Percentiles rank a stretch among this genome's conserved stretches.
phyloP scores from a whole-genome alignment of 2,888 invertebrate genomes.

The Sycophila texana region DNA sequence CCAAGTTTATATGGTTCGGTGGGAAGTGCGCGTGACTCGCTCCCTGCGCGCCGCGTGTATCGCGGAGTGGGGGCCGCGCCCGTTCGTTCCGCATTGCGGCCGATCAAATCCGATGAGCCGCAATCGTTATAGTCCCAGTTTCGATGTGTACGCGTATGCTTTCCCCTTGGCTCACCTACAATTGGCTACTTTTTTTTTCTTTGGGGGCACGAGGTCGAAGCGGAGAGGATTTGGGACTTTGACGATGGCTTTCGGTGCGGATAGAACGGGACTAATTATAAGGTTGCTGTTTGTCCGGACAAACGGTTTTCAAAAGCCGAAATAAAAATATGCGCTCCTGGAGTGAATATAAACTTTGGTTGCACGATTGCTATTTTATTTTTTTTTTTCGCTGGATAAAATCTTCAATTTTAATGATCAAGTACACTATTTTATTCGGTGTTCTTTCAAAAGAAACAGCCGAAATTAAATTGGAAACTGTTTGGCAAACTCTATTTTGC shows the following conservation, averaged over 20 bases:
- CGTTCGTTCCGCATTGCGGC: constrained; percentile 45
- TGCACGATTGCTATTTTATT: too few relatives aligned
- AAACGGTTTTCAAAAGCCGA: too few relatives aligned
- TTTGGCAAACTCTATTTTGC: background rate
- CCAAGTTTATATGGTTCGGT: constrained; percentile 30
- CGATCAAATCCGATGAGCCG: constrained; percentile 31
- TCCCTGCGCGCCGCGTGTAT: background rate
- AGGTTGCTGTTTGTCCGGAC: too few relatives aligned
- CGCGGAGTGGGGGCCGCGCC: background rate
- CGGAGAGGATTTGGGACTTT: too few relatives aligned
- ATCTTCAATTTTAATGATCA: constrained; percentile 4
- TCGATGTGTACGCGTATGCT: background rate
- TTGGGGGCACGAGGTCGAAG: background rate
- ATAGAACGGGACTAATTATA: too few relatives aligned
- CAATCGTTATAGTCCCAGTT: constrained; percentile 30
- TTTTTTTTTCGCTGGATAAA: too few relatives aligned
- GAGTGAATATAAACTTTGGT: too few relatives aligned
- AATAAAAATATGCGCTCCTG: too few relatives aligned
- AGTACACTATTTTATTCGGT: background rate
- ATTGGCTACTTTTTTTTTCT: background rate
- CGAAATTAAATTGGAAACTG: background rate
- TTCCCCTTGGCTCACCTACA: background rate
- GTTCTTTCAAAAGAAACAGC: background rate
- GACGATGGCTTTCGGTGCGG: too few relatives aligned
- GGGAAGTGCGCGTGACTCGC: background rate